These are phyloP conservation scores for Potamilus streckersoni DNA, from an alignment of 1,140 invertebrate genomes.

Conservation along the genomic window DNA sequence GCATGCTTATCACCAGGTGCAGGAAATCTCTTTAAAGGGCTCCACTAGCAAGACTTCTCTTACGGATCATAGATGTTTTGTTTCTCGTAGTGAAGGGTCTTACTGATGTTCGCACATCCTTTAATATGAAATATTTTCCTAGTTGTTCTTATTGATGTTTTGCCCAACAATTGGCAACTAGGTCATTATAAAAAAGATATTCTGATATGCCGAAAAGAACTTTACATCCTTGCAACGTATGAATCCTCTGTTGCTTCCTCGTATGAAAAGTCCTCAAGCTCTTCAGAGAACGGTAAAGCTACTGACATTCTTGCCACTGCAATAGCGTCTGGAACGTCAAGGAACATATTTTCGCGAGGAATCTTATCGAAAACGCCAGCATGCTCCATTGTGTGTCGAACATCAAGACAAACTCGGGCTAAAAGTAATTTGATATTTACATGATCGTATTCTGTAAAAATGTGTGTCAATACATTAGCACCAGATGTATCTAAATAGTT, in stretches of 20 bases:
- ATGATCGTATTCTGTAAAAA: constrained; percentile 56
- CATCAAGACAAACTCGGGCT: constrained; percentile 45
- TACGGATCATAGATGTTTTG: no score
- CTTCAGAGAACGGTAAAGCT: constrained; percentile 31
- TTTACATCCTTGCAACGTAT: constrained; percentile 41
- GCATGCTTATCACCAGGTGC: no score
- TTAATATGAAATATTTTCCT: no score
- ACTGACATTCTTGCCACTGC: constrained; percentile 46
- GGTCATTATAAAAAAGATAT: no score
- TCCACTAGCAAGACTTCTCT: no score
- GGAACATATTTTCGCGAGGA: constrained; percentile 50
- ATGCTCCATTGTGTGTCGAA: constrained; percentile 52
- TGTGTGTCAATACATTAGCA: constrained; percentile 63
- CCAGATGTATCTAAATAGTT: constrained; percentile 69
- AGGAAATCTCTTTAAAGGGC: no score
- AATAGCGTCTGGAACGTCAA: constrained; percentile 54
- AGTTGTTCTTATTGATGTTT: no score
- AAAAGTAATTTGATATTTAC: constrained; percentile 59
- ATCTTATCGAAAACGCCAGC: constrained; percentile 55
- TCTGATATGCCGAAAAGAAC: no score
- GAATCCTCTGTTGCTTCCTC: constrained; percentile 61
- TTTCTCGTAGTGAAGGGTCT: no score
- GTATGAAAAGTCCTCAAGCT: constrained; percentile 53
- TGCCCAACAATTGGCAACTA: no score
- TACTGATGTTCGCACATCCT: no score